Base-by-base conservation (phyloP, 1,140 invertebrate genomes). In the Drusus annulatus region DNA sequence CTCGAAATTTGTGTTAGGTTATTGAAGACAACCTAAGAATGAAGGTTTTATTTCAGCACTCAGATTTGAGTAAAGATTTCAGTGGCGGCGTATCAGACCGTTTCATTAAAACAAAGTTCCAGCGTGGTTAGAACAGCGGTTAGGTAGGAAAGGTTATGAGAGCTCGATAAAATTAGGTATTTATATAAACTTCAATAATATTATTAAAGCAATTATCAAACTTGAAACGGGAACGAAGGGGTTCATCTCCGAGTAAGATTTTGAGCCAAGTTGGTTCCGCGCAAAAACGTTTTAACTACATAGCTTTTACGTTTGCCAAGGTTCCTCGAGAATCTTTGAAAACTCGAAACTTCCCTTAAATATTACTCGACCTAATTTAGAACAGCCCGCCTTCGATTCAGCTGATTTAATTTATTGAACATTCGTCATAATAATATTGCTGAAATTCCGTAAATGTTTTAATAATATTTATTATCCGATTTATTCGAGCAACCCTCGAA, bases 151-250 rank as follows among this genome's bases (percentile, higher is more conserved):
- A 56, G 50, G 21, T 56, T 75, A 56, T n/a, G 17, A 28, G 19
- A 28, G 13, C 19, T 58, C 16, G 21, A 75, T 17, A 23, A 75
- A 54, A 15, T 45, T 45, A 45, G 36, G 36, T 56, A 52, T 75
- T 58, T 75, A 54, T 28, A 52, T 75, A 75, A 75, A 75, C 52
- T 56, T 75, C 51, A 56, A 75, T 75, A 56, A 75, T 58, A 75
- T 75, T 75, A 75, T 75, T 75, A 52, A 19, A 58, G 71, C 71
- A 56, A 56, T 56, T 56, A 28, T 56, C 19, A 28, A 75, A 56
- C 17, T 75, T 75, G n/a, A 50, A 17, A 45, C 36, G 10, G 45
- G 19, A n/a, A 71, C 36, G 36, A 54, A 17, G 19, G 15, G 52
- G 52, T 65, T 28, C 62, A 3, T 15, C 62, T 25, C 21, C 16